phyloP scores from a whole-genome alignment of 2,797 vertebrate species.

The Muscicapa comitata region DNA sequence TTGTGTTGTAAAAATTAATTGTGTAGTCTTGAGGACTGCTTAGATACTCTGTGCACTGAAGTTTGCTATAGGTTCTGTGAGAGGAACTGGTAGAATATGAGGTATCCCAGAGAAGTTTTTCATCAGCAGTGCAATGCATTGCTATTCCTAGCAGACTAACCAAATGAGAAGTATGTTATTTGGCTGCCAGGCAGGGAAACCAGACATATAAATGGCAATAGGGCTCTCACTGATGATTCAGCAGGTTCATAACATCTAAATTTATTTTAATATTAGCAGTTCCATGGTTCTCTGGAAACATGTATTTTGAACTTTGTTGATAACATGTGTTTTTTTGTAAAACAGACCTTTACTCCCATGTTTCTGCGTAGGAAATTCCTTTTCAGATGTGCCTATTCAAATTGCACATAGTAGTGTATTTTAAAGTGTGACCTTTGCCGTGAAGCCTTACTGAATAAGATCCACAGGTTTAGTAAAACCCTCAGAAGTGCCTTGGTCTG shows the following conservation, averaged over 20 bases:
- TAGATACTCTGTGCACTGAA: not conserved
- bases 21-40: not conserved
- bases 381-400: not conserved
- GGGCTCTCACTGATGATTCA: not conserved
- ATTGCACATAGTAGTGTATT: not conserved
- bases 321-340: not conserved
- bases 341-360: not conserved
- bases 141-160: not conserved
- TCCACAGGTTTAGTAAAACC: not conserved
- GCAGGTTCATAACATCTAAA: not conserved
- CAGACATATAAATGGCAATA: not conserved
- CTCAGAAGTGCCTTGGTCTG: not conserved
- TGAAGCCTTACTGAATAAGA: not conserved
- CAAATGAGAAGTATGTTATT: not conserved
- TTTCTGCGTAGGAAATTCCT: not conserved
- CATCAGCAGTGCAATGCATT: not conserved
- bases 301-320: not conserved
- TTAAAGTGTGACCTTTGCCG: not conserved
- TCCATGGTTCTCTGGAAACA: not conserved
- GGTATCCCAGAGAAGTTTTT: not conserved
- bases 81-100: not conserved
- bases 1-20: not conserved
- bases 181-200: not conserved
- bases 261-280: not conserved
- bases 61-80: not conserved